A percentile compares a stretch with the other conserved stretches of the same genome.
phyloP scores from a whole-genome alignment of 2,888 invertebrate species.

The Pseudoips prasinana region DNA sequence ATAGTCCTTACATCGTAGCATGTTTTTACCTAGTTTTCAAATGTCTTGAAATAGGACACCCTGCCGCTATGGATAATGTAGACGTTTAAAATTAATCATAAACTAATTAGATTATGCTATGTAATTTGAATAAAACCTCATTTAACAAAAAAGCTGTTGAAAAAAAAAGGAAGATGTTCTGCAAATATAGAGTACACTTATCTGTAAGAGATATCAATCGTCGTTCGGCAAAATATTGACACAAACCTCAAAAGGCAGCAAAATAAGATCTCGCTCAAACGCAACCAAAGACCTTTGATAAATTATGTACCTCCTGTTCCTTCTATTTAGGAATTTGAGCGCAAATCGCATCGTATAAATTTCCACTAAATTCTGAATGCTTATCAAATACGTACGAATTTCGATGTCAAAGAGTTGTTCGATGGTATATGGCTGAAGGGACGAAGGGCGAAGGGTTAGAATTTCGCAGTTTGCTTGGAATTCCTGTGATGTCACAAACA shows the following conservation, averaged over 20 bases:
- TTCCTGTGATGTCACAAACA: constrained; percentile 46
- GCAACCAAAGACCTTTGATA: constrained; percentile 26
- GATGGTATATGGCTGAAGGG: constrained; percentile 36
- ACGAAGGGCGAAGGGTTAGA: constrained; percentile 37
- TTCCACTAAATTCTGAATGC: constrained; percentile 38
- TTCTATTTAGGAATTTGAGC: constrained; percentile 27
- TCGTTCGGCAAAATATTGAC: constrained; percentile 18
- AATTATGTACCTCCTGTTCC: constrained; percentile 30
- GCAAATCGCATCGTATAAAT: constrained; percentile 30
- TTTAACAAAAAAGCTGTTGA: too few species aligned
- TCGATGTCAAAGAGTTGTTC: constrained; percentile 53
- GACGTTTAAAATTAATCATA: too few species aligned
- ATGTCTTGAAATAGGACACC: too few species aligned
- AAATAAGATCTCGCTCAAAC: constrained; percentile 15
- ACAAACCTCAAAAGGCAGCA: constrained; percentile 16
- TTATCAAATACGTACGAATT: constrained; percentile 40
- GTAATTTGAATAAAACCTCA: too few species aligned
- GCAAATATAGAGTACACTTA: too few species aligned
- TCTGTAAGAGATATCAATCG: too few species aligned
- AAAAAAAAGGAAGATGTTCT: too few species aligned
- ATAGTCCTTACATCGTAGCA: too few species aligned
- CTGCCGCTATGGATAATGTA: too few species aligned
- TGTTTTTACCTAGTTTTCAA: too few species aligned
- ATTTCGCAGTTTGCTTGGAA: constrained; percentile 48
- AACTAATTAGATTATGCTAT: too few species aligned